Percentiles rank a stretch among this genome's conserved stretches.
phyloP scores from a whole-genome alignment of 2,888 invertebrate species.

The Agrotis exclamationis region DNA sequence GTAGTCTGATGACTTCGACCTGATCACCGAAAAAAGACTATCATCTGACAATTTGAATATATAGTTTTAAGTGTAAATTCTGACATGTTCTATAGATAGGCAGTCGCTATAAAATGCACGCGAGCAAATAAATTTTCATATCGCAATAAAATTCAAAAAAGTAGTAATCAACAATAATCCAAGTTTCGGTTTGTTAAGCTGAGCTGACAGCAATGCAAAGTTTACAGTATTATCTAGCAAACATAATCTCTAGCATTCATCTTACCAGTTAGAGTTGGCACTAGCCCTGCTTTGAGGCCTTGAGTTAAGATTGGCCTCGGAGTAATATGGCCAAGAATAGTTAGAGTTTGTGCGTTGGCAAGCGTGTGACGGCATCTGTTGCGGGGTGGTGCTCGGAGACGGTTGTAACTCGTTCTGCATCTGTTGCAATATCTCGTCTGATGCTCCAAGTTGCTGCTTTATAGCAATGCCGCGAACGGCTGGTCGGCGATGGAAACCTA shows the following conservation, averaged over 20 bases:
- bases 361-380: constrained; percentile 78
- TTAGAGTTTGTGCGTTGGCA: constrained; percentile 83
- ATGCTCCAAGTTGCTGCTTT: constrained; percentile 96
- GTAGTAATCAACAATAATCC: too few species aligned
- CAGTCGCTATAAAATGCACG: constrained; percentile 29
- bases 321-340: constrained; percentile 93
- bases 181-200: background rate
- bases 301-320: constrained; percentile 90
- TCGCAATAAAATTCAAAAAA: constrained; percentile 18
- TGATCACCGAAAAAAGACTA: constrained; percentile 10
- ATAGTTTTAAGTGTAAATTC: background rate
- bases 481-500: constrained; percentile 95
- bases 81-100: background rate
- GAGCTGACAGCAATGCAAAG: constrained; percentile 13
- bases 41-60: background rate
- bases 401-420: constrained; percentile 93
- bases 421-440: constrained; percentile 95
- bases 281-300: constrained; percentile 85
- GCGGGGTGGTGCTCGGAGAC: constrained; percentile 74
- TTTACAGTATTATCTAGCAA: background rate
- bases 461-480: constrained; percentile 95
- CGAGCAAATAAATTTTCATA: constrained; percentile 10
- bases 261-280: constrained; percentile 83
- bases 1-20: constrained; percentile 79
- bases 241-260: constrained; percentile 3